A percentile compares a stretch with the other conserved stretches of the same genome.
Conservation (phyloP, 2,113 vertebrate species). For the Coryphaenoides rupestris region DNA sequence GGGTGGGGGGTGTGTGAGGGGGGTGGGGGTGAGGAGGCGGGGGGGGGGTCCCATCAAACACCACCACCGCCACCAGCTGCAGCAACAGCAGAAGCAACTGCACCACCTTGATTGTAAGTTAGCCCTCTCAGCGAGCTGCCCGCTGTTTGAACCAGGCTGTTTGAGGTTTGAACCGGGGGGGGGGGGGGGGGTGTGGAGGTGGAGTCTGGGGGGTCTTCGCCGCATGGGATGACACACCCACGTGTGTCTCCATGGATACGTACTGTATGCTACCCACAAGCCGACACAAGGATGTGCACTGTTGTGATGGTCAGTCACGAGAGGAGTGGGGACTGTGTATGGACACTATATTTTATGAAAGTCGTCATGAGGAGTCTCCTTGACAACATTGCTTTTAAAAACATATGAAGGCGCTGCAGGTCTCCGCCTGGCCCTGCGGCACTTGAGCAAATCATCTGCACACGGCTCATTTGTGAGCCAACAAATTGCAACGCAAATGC, state of each 20-base stretch:
- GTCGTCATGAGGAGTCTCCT: not conserved
- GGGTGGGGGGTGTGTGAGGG: no score
- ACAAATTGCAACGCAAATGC: slow-evolving; percentile 29
- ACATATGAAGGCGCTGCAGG: slow-evolving; percentile 26
- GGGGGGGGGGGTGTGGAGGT: not conserved
- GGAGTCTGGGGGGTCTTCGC: not conserved
- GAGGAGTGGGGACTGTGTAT: no score
- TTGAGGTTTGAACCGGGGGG: slow-evolving; percentile 16
- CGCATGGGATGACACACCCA: not conserved
- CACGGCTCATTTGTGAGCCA: slow-evolving; percentile 41
- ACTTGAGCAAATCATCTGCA: slow-evolving; percentile 25
- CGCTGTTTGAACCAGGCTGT: slow-evolving; percentile 20
- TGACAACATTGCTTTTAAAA: not conserved
- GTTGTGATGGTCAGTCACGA: no score
- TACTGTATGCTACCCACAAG: no score
- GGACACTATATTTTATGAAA: not conserved
- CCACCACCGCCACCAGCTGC: slow-evolving; percentile 24
- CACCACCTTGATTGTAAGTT: slow-evolving; percentile 35
- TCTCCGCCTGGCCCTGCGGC: slow-evolving; percentile 25
- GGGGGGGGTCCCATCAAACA: slow-evolving; percentile 80
- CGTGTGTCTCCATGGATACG: not conserved
- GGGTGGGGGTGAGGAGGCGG: slow-evolving; percentile 51
- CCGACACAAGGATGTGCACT: no score
- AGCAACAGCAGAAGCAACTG: slow-evolving; percentile 21
- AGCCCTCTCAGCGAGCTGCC: slow-evolving; percentile 22